These are phyloP conservation scores for Pterobdella sp. DNA, from an alignment of 2,888 invertebrate genomes.

Conservation along the genomic window DNA sequence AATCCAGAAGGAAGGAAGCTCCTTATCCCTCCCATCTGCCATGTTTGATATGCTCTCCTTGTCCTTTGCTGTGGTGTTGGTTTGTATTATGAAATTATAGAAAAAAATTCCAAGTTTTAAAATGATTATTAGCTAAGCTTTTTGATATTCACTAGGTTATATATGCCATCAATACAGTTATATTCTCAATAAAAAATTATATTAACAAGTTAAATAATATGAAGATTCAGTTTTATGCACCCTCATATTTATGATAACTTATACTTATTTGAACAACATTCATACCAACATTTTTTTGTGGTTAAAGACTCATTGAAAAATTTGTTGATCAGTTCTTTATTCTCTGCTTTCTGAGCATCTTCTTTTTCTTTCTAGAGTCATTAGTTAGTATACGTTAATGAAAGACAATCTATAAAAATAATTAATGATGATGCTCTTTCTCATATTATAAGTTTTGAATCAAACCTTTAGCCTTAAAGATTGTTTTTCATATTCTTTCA, in stretches of 20 bases:
- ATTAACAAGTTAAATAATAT: no score
- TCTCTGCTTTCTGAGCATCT: constrained; percentile 66
- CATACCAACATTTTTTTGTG: not conserved
- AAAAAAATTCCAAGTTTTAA: constrained; percentile 12
- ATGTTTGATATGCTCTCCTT: constrained; percentile 65
- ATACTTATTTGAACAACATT: no score
- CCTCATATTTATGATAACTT: no score
- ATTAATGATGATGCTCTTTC: no score
- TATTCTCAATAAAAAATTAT: no score
- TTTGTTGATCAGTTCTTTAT: constrained; percentile 54
- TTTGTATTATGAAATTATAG: not conserved
- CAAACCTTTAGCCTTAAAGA: constrained; percentile 68
- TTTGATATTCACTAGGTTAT: not conserved
- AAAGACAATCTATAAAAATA: no score
- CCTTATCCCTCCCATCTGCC: constrained; percentile 67
- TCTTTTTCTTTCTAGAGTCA: constrained; percentile 55
- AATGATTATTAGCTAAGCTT: not conserved
- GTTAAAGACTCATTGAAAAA: constrained; percentile 22
- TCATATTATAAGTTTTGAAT: no score
- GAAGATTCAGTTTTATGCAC: no score
- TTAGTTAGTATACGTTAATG: no score
- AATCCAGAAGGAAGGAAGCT: constrained; percentile 90
- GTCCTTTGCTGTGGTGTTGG: not conserved
- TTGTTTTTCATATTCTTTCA: constrained; percentile 85
- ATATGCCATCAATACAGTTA: no score